phyloP scores from a whole-genome alignment of 2,797 vertebrate genomes.

The Chelonia mydas region DNA sequence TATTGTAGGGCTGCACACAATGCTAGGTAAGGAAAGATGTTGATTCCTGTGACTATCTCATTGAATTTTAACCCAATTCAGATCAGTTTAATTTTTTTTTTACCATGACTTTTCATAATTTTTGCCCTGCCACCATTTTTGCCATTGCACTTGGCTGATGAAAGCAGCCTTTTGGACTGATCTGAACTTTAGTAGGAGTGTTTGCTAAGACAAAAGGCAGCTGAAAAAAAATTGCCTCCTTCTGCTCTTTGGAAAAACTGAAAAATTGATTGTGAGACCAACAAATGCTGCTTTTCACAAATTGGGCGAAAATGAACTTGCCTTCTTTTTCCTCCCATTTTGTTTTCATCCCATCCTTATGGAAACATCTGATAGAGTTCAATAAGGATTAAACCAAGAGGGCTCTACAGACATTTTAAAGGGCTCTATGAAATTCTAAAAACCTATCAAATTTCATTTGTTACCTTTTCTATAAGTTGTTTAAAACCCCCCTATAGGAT shows the following conservation, averaged over 20 bases:
- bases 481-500: background rate
- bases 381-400: background rate
- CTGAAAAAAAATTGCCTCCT: background rate
- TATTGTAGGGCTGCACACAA: fast-evolving
- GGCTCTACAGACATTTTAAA: background rate
- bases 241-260: background rate
- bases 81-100: background rate
- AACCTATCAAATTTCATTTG: background rate
- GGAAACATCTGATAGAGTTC: background rate
- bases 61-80: background rate
- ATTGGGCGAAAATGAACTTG: background rate
- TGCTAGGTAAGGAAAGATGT: background rate
- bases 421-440: background rate
- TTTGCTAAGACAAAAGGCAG: background rate
- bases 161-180: background rate
- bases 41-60: background rate
- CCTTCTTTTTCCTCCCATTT: background rate
- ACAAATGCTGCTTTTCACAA: background rate
- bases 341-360: background rate
- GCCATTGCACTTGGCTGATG: background rate
- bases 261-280: background rate
- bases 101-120: background rate
- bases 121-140: background rate
- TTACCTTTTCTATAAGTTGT: background rate
- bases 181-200: background rate